Evolutionary conservation across 1,140 invertebrate species (phyloP).

Genomic region (Caenorhabditis remanei): DNA sequence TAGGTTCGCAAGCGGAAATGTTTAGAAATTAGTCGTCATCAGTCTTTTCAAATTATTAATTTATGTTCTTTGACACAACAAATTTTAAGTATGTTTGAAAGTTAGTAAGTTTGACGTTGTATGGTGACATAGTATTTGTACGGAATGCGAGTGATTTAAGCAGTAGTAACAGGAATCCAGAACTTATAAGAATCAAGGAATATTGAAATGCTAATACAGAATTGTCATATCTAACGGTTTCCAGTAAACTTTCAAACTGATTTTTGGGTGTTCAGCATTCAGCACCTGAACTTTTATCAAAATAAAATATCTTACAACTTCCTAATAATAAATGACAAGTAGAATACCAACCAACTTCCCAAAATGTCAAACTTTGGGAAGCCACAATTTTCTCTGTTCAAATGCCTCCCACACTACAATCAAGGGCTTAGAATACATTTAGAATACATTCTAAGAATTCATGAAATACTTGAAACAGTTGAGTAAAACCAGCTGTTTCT

Average conservation of each 20-base stretch:
- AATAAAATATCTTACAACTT: background rate
- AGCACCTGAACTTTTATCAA: no score
- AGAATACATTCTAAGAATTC: background rate
- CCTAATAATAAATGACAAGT: background rate
- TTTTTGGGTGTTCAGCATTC: no score
- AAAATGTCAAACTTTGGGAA: background rate
- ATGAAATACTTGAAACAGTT: background rate
- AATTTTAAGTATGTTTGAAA: background rate
- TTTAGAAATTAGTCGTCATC: constrained; percentile 9
- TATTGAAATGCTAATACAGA: background rate
- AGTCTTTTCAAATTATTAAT: background rate
- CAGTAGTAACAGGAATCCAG: background rate
- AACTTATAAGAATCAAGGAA: background rate
- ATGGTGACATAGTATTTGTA: background rate
- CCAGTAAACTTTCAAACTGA: no score
- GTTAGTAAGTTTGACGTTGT: background rate
- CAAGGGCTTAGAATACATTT: background rate
- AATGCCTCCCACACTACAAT: background rate
- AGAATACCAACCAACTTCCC: background rate
- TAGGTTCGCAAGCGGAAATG: background rate
- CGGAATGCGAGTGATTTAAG: background rate
- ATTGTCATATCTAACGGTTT: background rate
- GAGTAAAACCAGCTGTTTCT: background rate
- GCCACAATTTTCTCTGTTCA: background rate
- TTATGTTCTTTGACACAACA: background rate